A percentile compares a stretch with the other conserved stretches of the same genome.
Conservation (phyloP, 1,140 invertebrate species). For the Mactra quadrangularis region DNA sequence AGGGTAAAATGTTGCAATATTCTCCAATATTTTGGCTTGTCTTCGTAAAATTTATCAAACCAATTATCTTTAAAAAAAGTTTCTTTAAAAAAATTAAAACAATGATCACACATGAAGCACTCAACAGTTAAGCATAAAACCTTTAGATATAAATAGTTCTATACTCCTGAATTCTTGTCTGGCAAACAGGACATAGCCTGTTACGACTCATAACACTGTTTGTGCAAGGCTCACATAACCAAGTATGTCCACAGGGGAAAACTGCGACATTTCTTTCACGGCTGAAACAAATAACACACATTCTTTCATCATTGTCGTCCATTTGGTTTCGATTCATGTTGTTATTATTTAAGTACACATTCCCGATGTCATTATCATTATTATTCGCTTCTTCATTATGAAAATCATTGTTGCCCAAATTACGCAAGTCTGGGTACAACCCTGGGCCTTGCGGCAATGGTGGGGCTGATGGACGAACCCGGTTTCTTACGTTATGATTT, state of each 20-base stretch:
- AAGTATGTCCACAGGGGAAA: conserved; percentile 62
- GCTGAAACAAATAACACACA: conserved; percentile 50
- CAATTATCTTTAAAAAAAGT: too few relatives aligned
- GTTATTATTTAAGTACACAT: not conserved
- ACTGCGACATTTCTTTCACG: conserved; percentile 35
- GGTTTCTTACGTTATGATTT: not conserved
- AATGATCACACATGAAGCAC: too few relatives aligned
- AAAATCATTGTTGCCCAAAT: not conserved
- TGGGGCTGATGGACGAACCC: not conserved
- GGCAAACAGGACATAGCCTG: conserved; percentile 41
- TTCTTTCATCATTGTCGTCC: not conserved
- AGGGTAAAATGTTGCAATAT: too few relatives aligned
- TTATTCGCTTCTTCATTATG: not conserved
- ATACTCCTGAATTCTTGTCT: conserved; percentile 36
- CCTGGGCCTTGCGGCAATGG: not conserved
- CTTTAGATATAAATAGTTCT: conserved; percentile 43
- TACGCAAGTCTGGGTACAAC: conserved; percentile 6
- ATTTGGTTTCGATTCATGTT: not conserved
- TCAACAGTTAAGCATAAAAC: too few relatives aligned
- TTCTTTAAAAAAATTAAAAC: too few relatives aligned
- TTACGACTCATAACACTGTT: conserved; percentile 8
- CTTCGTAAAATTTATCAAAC: too few relatives aligned
- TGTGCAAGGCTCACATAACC: conserved; percentile 45
- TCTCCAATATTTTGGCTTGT: too few relatives aligned
- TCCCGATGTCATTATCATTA: not conserved